A percentile compares a stretch with the other conserved stretches of the same genome.
phyloP scores from a whole-genome alignment of 2,797 vertebrate species.

The Lepus townsendii region DNA sequence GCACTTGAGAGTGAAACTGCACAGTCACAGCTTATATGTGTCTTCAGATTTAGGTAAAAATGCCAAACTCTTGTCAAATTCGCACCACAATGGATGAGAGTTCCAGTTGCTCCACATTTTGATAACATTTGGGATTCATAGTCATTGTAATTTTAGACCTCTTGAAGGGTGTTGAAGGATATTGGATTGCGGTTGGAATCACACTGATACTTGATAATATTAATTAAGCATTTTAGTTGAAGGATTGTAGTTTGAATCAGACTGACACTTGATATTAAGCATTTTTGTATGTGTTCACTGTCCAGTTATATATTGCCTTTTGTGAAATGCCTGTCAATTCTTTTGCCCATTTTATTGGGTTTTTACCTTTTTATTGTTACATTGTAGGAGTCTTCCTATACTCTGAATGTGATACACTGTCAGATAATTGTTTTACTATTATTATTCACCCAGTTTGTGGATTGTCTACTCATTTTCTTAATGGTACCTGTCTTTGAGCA shows the following conservation, averaged over 20 bases:
- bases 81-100: neutral
- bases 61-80: neutral
- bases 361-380: neutral
- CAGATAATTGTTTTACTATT: neutral
- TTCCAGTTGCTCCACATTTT: neutral
- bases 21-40: neutral
- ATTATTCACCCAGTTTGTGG: neutral
- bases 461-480: neutral
- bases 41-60: neutral
- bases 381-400: neutral
- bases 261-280: too few species aligned
- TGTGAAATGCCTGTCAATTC: neutral
- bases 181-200: too few species aligned
- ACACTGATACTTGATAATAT: too few species aligned
- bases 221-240: neutral
- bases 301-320: neutral
- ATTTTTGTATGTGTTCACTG: neutral
- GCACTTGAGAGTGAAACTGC: neutral
- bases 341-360: neutral
- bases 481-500: neutral
- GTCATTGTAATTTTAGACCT: neutral
- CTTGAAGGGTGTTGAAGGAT: neutral
- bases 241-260: too few species aligned
- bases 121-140: neutral
- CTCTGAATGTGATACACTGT: neutral